Base-by-base conservation (phyloP, 2,113 vertebrate genomes). In the Pitta sordida region DNA sequence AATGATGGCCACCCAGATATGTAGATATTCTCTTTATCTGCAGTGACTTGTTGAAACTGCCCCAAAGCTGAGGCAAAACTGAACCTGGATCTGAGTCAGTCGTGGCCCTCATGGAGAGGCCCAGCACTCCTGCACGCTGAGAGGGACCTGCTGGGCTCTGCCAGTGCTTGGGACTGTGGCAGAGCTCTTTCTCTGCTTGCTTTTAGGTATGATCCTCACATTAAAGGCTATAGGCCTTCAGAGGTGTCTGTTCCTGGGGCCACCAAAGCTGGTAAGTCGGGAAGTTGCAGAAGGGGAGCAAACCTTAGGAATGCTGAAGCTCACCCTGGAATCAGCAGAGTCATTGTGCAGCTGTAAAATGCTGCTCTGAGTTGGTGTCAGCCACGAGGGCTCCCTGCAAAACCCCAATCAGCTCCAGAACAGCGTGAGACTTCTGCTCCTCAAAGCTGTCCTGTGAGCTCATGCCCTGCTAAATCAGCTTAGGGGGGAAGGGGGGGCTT, bases 221-320 rank as follows among this genome's bases (percentile, higher is more conserved):
- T 73, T 99, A 73, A 99, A 98, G 96, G 99, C 99, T 84, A 98
- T 97, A 0, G 98, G 99, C 8, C 98, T 99, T 20, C 98, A 98
- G 4, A 98, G 98, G 46, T 99, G 98, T 73, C 96, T 98, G 29
- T 98, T 99, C 34, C 98, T 98, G 20, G 99, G 99, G 94, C 99
- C 99, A 4, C 99, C 98, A 11, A 98, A 99, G 87, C 97, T 99
- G 98, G 99, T 99, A 81, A 98, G 98, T 97, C 32, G n/a, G 34
- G 21, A 67, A 7, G 34, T 21, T 24, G 15, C 21, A 62, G 76
- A 22, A 62, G n/a, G 43, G 32, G 27, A 46, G 29, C 1, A 2
- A 75, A 12, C 13, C 34, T 29, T 73, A 12, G 10, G 23, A 8
- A 6, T 18, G 11, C n/a, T 44, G 34, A 52, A 73, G 20, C 22